phyloP scores from a whole-genome alignment of 2,113 vertebrate genomes.

The Motacilla tschutschensis region DNA sequence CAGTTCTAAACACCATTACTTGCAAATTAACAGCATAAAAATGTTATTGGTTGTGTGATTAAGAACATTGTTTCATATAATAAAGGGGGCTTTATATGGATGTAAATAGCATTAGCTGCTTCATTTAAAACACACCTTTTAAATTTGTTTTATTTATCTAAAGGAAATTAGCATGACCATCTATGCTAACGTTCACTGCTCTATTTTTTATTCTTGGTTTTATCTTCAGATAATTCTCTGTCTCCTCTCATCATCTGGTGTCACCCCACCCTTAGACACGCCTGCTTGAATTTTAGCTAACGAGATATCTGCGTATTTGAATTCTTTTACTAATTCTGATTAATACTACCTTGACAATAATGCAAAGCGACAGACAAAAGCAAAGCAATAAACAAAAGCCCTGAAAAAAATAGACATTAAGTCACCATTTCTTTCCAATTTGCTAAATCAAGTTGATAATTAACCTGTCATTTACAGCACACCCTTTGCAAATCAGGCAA shows the following conservation, averaged over 20 bases:
- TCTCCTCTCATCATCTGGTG: constrained; percentile 1
- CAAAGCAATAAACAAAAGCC: constrained; percentile 37
- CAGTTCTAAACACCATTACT: neutral
- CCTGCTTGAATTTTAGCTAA: constrained; percentile 33
- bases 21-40: neutral
- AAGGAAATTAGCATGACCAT: neutral
- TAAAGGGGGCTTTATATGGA: neutral
- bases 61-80: neutral
- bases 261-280: constrained; percentile 40
- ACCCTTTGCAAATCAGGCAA: constrained; percentile 20
- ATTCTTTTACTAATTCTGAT: neutral
- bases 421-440: constrained; percentile 14
- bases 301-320: neutral
- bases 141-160: neutral
- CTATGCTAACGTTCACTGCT: neutral
- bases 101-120: neutral
- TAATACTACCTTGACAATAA: constrained; percentile 18
- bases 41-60: neutral
- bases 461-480: constrained; percentile 27
- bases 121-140: neutral
- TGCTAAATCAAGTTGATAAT: constrained; percentile 30
- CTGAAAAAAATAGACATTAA: neutral
- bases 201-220: neutral
- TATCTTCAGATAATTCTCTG: constrained; percentile 10
- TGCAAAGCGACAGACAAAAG: constrained; percentile 20